Evolutionary conservation across 2,888 invertebrate species (phyloP), one percentile per base, ranked within the genome.

Genomic region (Eristalis tenax): DNA sequence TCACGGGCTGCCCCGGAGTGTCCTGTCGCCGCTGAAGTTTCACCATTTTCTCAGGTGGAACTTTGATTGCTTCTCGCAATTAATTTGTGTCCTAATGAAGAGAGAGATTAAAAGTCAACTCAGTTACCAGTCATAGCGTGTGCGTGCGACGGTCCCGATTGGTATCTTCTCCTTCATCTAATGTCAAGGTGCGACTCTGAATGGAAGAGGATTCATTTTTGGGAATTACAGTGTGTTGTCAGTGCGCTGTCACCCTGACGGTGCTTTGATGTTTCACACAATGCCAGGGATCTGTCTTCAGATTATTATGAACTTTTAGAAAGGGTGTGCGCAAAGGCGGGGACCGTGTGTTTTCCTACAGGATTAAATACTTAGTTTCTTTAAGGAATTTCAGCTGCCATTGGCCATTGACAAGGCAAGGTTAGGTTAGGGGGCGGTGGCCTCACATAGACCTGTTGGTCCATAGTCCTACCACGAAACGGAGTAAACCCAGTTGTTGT

Each of bases 61-160:
- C 80, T 80, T 80, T 80, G 80, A 80, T 80, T 80, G 66, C 80
- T 80, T 80, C 80, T 80, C 22, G 80, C 80, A 80, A 74, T 74
- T 80, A 80, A 74, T 50, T 80, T 71, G 57, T 68, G 22, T 22
- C 66, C 35, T 80, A 80, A 80, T 74, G 68, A 74, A 63, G 63
- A 68, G 68, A 61, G 68, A 68, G 73, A 80, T 74, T 74, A 74
- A 68, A 80, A 68, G 71, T 71, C 71, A 66, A 79, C 71, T 18
- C 18, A 18, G 18, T 50, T 50, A 50, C 50, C 50, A 8, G 50
- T n/a, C 8, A 8, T 18, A 18, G 50, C 18, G 50, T 50, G 50
- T 38, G 38, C 13, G 38, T 38, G 38, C 18, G 50, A 50, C 8
- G n/a, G 8, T 18, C 18, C 5, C 50, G 4, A 50, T 50, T 50